Conservation (phyloP, 2,113 vertebrate species). For the Tor tambroides region DNA sequence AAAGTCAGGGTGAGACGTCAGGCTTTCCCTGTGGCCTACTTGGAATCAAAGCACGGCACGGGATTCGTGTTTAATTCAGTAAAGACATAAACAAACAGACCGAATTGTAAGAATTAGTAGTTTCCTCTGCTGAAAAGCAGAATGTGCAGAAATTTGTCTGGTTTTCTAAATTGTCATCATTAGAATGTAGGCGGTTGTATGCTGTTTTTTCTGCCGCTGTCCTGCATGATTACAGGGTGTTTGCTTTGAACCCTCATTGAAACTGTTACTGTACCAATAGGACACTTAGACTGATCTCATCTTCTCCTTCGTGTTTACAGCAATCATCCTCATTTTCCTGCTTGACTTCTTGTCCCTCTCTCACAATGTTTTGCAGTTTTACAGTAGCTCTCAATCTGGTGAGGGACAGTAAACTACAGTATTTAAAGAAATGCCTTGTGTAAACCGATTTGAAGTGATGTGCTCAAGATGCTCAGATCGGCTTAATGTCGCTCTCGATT, state of each 20-base stretch:
- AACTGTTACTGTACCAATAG: constrained; percentile 18
- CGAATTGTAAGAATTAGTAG: background rate
- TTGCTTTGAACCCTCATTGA: background rate
- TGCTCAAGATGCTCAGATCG: constrained; percentile 53
- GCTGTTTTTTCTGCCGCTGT: background rate
- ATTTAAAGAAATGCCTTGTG: constrained; percentile 41
- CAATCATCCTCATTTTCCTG: constrained; percentile 40
- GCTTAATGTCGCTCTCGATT: constrained; percentile 50
- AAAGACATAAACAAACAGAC: background rate
- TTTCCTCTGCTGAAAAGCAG: background rate
- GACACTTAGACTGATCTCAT: constrained; percentile 29
- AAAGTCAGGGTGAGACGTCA: constrained; percentile 33
- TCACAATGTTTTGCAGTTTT: constrained; percentile 52
- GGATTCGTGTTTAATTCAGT: background rate
- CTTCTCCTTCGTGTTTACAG: constrained; percentile 39
- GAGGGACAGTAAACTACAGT: constrained; percentile 35
- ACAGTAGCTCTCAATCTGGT: constrained; percentile 44
- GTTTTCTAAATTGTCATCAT: constrained; percentile 15
- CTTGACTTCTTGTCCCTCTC: constrained; percentile 32
- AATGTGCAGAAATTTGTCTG: constrained; percentile 11
- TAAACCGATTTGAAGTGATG: constrained; percentile 52
- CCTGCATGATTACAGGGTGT: constrained; percentile 14
- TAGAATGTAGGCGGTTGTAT: background rate
- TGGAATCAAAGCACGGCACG: background rate
- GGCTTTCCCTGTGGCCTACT: constrained; percentile 4